Base-by-base conservation (phyloP, 2,888 invertebrate genomes). In the Ferrisia virgata region DNA sequence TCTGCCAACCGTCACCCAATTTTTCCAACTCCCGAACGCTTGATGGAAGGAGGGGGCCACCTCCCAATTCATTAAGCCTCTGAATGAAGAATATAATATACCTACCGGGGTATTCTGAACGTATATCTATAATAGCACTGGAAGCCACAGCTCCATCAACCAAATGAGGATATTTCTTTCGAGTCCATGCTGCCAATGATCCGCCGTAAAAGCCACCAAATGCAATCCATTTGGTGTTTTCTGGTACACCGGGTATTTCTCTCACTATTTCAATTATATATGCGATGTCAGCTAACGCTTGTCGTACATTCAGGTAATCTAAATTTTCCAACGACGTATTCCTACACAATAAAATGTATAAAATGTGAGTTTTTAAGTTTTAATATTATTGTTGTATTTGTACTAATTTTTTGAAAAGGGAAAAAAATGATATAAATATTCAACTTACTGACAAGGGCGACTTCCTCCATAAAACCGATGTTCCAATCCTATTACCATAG, bases 121-220 rank as follows among this genome's bases (percentile, higher is more conserved):
- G 90, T 1, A 97, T 97, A 85, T 94, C 89, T 25, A 98, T 89
- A 0, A 98, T 98, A 0, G 96, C 97, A 90, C 96, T 96, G 0
- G 95, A 92, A 9, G 97, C 96, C 80, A 98, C 92, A 6, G 97
- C 93, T 0, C 94, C 97, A 88, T 94, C 91, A 2, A 97, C 93
- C 31, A 97, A 90, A 89, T 96, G 93, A 0, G 98, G 97, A 89
- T 96, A 98, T 88, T 96, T 97, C 82, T 93, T 89, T 72, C 97
- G 90, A 84, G 93, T 88, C 98, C 98, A 98, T 4, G 97, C 98
- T 3, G 97, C 95, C 86, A 98, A 89, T 0, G 96, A 95, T 0
- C 97, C 98, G 0, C 98, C 94, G 88, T 98, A 98, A 0, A 97
- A 97, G 2, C 98, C 98, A n/a, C 98, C 98, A 88, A 98, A 98